Base-by-base conservation (phyloP, 2,888 invertebrate genomes). In the Calephelis perditalis region DNA sequence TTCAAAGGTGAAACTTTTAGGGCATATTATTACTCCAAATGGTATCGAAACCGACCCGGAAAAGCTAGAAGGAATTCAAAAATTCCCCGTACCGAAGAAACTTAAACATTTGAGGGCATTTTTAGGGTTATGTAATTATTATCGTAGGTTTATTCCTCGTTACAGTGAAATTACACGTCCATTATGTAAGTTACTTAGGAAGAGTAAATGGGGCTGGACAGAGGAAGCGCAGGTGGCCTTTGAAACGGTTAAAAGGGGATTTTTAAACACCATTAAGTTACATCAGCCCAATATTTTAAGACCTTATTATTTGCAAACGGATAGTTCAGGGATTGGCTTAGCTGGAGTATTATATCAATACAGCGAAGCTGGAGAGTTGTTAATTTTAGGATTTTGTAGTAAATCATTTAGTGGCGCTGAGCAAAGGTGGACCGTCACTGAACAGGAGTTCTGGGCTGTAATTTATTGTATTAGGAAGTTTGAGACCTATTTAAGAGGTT, bases 111-210 rank as follows among this genome's bases (percentile, higher is more conserved):
- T 71, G 3, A 57, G 71, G 36, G 69, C 67, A 0, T 73, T 72
- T 60, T 35, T 73, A 10, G 71, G 71, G 0, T 52, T 72, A 3
- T 67, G 66, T 36, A 71, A 71, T 57, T 71, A 62, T 58, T 72
- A 70, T 58, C 62, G 71, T 8, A 57, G 63, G 26, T 71, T 73
- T 57, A 68, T 73, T 1, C 61, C 65, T 0, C 49, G 67, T 1
- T 72, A 67, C 46, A 67, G 66, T 59, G 3, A 8, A 0, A n/a
- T 46, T 6, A 63, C 46, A 43, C 9, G 12, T 12, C 69, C 71
- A 0, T 43, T 74, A 6, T 70, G 66, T 45, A 47, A 68, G 0
- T 45, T 71, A 12, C 54, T 73, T n/a, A 68, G 64, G 36, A 70
- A 71, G 11, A 54, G 45, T 10, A 56, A 7, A 5, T 71, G 69